These are phyloP conservation scores for Drosophila guanche DNA, from an alignment of 1,140 invertebrate species.

Conservation along the genomic window DNA sequence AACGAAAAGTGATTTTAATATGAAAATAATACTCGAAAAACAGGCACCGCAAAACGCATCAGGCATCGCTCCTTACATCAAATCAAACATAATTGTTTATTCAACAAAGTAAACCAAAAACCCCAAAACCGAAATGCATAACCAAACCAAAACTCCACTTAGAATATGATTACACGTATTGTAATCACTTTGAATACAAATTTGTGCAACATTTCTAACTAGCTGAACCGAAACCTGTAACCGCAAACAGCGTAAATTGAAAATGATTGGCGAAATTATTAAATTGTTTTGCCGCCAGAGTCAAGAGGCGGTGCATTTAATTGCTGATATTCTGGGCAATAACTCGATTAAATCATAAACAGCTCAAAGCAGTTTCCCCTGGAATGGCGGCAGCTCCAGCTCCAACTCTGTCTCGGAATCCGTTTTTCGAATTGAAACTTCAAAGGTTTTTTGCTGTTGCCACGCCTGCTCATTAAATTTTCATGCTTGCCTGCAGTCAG, in stretches of 20 bases:
- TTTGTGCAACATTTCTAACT: conserved; percentile 44
- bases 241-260: conserved; percentile 46
- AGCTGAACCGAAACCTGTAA: conserved; percentile 32
- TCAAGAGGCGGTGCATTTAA: conserved; percentile 1
- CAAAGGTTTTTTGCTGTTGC: conserved; percentile 25
- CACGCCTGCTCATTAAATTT: conserved; percentile 50
- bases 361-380: conserved; percentile 14
- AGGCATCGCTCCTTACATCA: conserved; percentile 26
- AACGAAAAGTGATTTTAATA: not conserved
- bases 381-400: not conserved
- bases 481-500: conserved; percentile 62
- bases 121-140: conserved; percentile 6
- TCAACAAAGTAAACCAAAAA: conserved; percentile 20
- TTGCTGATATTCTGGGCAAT: conserved; percentile 16
- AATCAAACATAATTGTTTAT: conserved; percentile 41
- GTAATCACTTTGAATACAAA: conserved; percentile 30
- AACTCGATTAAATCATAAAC: conserved; percentile 47
- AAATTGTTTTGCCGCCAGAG: conserved; percentile 14
- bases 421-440: conserved; percentile 17
- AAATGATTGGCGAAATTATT: conserved; percentile 40
- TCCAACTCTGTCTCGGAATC: not conserved
- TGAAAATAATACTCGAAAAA: not conserved
- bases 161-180: not conserved
- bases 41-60: conserved; percentile 25
- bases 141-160: conserved; percentile 9